Base-by-base conservation (phyloP, 2,888 invertebrate species). In the Ormyrus pomaceus region DNA sequence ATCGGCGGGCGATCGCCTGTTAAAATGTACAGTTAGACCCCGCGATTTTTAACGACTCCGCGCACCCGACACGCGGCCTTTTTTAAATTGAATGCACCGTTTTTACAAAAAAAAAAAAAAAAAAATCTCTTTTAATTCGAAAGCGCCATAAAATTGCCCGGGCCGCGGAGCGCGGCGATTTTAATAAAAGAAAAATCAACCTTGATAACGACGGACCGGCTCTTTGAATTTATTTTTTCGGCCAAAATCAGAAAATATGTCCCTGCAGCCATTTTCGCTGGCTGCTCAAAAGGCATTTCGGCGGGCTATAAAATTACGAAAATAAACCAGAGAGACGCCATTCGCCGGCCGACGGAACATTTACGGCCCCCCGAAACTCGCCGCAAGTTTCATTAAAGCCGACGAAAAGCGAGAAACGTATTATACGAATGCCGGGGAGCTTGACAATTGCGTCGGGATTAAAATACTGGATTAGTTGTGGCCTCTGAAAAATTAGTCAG, bases 171-270 rank as follows among this genome's bases (percentile, higher is more conserved):
- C 19, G 13, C 56, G n/a, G 59, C 58, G 34, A 34, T 34, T 34
- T 34, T 34, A 50, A 50, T 10, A 3, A 19, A 50, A 34, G 13
- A 56, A 50, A 50, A 59, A 59, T 34, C 34, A 59, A 64, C 46
- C 48, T 48, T 46, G 53, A 34, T 45, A 62, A 55, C 58, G 62
- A 62, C n/a, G 53, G 62, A 9, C 51, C 34, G 34, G 34, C 34
- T 34, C 34, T 51, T 45, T 61, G 51, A 50, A 70, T 59, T 59
- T 34, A 71, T 61, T 61, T 71, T 71, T 61, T 61, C 71, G n/a
- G n/a, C 34, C n/a, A 45, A 71, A 61, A 61, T 61, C 19, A 61
- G 34, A 61, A 61, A 71, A 66, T 66, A 11, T 46, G 45, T n/a
- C 56, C 45, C 1, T 0, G 3, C 19, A 0, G 10, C 5, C 8